Evolutionary conservation across 2,797 vertebrate species (phyloP), one percentile per base, ranked within the genome.

Genomic region (Nasua narica): DNA sequence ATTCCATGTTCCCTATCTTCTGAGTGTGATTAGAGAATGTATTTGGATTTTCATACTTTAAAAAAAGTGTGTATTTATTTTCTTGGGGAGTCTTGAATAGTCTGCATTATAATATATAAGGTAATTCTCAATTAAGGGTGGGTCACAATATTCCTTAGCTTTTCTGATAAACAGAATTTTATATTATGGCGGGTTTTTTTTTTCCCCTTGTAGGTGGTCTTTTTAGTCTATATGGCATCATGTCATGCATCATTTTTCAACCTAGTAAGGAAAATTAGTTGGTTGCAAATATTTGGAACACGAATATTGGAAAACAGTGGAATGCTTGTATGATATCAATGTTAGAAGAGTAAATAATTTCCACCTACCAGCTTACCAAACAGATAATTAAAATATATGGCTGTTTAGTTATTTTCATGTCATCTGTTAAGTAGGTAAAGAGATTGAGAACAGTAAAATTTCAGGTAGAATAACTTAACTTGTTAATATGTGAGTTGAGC

Each of bases 211-310:
- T 65, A 79, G 35, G 2, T 94, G 15, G 15, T 69, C 60, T 74
- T 89, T 91, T 86, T 82, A 69, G 54, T 85, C 25, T 91, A 4
- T 48, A 13, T 12, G 12, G 1, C 69, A 81, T 87, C 23, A 35
- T n/a, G 35, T n/a, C n/a, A n/a, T n/a, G n/a, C n/a, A n/a, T 76
- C 94, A 40, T 88, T 93, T 97, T 95, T 56, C 67, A 95, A 5
- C 1, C 19, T 87, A 78, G 23, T 54, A 82, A 85, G 65, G 77
- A 92, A 94, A 74, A 43, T 35, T 60, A 91, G 54, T 48, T 76
- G 50, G 16, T 83, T 92, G 32, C 40, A 74, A 35, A 19, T 81
- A 95, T 94, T 90, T 46, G 32, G 40, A 72, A 89, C 62, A 32
- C 3, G 12, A 62, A 37, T 19, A 50, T 87, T 82, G 65, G 58